These are phyloP conservation scores for Marronus borbonicus DNA, from an alignment of 2,888 invertebrate genomes.

Conservation along the genomic window DNA sequence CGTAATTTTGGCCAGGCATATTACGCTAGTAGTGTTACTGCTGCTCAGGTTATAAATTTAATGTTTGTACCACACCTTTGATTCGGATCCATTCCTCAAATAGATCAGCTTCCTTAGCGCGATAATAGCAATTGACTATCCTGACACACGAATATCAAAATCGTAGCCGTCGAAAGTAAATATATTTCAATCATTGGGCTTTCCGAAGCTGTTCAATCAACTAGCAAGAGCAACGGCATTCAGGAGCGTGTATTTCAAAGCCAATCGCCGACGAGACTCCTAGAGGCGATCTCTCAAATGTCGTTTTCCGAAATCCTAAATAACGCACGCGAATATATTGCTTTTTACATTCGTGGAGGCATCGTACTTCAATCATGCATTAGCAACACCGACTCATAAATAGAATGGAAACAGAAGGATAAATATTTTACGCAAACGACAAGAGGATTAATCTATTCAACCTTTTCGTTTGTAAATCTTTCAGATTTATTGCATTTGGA, in stretches of 20 bases:
- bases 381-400: conserved; percentile 12
- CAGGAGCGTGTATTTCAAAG: not conserved
- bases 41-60: no score
- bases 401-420: conserved; percentile 35
- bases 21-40: no score
- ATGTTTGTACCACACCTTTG: no score
- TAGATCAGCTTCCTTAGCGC: conserved; percentile 16
- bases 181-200: conserved; percentile 31
- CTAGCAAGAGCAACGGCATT: not conserved
- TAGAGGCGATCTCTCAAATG: not conserved
- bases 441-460: conserved; percentile 37
- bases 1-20: no score
- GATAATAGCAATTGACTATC: conserved; percentile 7
- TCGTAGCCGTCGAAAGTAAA: conserved; percentile 19
- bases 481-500: conserved; percentile 33
- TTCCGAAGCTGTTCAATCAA: conserved; percentile 4
- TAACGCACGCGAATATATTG: not conserved
- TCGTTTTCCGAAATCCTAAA: not conserved
- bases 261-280: not conserved
- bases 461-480: conserved; percentile 43
- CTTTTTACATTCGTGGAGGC: not conserved
- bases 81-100: not conserved
- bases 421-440: conserved; percentile 41
- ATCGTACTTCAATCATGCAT: conserved; percentile 1
- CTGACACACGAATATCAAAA: conserved; percentile 11